Evolutionary conservation across 2,888 invertebrate species (phyloP), one percentile per base, ranked within the genome.

Genomic region (Stenoptilia bipunctidactyla): DNA sequence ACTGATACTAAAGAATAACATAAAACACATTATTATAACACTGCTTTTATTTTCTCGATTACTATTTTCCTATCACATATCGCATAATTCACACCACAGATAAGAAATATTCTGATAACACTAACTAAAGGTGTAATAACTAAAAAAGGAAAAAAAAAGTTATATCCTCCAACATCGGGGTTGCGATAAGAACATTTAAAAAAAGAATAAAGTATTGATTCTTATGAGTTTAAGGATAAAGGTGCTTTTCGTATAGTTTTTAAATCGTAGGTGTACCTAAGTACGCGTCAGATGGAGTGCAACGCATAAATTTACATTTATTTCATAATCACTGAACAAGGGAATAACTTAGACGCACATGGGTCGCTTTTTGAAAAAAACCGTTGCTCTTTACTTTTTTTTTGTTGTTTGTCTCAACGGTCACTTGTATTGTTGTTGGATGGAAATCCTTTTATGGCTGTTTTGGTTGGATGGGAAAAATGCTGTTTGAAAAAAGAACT

Each of bases 261-360:
- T 20, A 5, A 20, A 20, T 20, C 20, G 20, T 20, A 20, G 20
- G 20, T 20, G 13, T 13, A 33, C 33, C 33, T 33, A 2, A 43
- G 43, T 45, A 50, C 57, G 49, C 56, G 55, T 20, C 60, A 59
- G 61, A 59, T 61, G 61, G 56, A 52, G 54, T 56, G 58, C 56
- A 49, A 52, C 67, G 79, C 71, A 80, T 79, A 79, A 50, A 84
- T 85, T 85, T 75, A 70, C 84, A 85, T 85, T 65, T 46, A 82
- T 85, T 85, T 84, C 83, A 83, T 82, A 79, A 73, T 75, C 83
- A 79, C 55, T 82, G 84, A 75, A 54, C 77, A 74, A 66, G 66
- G 72, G 77, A 77, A 79, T 82, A 76, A 76, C 79, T 83, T 82
- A 84, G 71, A 75, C 69, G 66, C 77, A 79, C 75, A 75, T 73